Evolutionary conservation across 1,140 invertebrate species (phyloP).

Genomic region (Marisa cornuarietis): DNA sequence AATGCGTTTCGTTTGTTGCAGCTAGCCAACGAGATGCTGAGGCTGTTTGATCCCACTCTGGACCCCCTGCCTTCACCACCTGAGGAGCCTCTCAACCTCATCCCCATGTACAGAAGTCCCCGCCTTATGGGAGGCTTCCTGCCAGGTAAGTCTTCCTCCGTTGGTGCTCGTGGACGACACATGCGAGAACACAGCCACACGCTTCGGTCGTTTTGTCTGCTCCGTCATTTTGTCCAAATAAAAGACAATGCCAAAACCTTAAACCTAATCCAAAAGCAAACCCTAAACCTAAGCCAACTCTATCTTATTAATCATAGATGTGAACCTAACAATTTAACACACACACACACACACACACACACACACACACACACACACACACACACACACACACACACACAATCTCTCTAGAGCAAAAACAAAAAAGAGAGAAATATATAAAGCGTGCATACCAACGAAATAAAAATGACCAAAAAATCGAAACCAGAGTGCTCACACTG

Average conservation of each 20-base stretch:
- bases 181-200: background rate
- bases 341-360: background rate
- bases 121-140: slow-evolving; percentile 57
- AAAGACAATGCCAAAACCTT: background rate
- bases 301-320: too few species aligned
- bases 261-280: background rate
- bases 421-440: too few species aligned
- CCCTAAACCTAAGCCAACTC: background rate
- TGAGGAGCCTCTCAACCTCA: slow-evolving; percentile 59
- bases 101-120: slow-evolving; percentile 62
- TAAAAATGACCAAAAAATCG: too few species aligned
- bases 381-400: background rate
- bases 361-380: background rate
- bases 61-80: slow-evolving; percentile 48
- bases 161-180: background rate
- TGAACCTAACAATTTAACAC: background rate
- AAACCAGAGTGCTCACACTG: too few species aligned
- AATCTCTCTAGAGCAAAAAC: background rate
- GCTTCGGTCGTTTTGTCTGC: background rate
- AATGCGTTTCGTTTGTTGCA: slow-evolving; percentile 22
- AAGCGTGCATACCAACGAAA: too few species aligned
- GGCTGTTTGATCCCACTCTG: slow-evolving; percentile 63
- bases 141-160: slow-evolving; percentile 53
- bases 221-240: background rate
- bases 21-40: slow-evolving; percentile 61